phyloP scores from a whole-genome alignment of 2,888 invertebrate genomes.

The Steromphala cineraria region DNA sequence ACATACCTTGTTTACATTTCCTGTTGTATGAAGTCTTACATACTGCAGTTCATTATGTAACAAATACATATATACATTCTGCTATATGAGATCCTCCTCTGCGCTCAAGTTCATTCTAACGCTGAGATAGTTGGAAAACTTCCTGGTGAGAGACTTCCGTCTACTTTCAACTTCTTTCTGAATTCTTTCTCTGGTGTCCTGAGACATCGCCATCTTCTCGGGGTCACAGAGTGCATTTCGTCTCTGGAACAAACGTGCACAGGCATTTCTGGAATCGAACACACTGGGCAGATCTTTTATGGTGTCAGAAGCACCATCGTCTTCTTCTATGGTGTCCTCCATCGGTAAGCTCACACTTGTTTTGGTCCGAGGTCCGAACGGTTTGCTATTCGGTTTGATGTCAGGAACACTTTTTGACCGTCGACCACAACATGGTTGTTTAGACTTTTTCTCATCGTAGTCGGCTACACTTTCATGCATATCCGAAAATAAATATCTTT shows the following conservation, averaged over 20 bases:
- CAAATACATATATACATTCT: background rate
- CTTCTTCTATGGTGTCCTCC: background rate
- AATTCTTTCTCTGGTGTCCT: slow-evolving; percentile 49
- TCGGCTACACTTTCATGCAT: too few species aligned
- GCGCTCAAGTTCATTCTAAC: slow-evolving; percentile 40
- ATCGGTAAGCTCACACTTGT: background rate
- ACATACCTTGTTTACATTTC: too few species aligned
- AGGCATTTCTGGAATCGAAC: background rate
- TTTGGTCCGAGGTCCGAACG: background rate
- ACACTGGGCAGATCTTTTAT: background rate
- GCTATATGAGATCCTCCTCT: slow-evolving; percentile 54
- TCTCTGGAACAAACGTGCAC: slow-evolving; percentile 25
- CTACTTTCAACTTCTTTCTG: slow-evolving; percentile 46
- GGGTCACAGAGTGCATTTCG: slow-evolving; percentile 56
- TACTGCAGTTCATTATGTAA: too few species aligned
- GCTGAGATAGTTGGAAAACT: slow-evolving; percentile 47
- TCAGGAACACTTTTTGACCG: background rate
- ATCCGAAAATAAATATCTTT: too few species aligned
- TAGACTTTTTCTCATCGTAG: background rate
- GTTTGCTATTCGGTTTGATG: too few species aligned
- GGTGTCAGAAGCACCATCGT: background rate
- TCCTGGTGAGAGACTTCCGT: slow-evolving; percentile 41
- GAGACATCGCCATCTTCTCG: slow-evolving; percentile 51
- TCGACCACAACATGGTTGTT: background rate
- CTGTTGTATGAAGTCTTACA: too few species aligned